Evolutionary conservation across 2,113 vertebrate species (phyloP), one percentile per base, ranked within the genome.

Genomic region (Microcebus murinus): DNA sequence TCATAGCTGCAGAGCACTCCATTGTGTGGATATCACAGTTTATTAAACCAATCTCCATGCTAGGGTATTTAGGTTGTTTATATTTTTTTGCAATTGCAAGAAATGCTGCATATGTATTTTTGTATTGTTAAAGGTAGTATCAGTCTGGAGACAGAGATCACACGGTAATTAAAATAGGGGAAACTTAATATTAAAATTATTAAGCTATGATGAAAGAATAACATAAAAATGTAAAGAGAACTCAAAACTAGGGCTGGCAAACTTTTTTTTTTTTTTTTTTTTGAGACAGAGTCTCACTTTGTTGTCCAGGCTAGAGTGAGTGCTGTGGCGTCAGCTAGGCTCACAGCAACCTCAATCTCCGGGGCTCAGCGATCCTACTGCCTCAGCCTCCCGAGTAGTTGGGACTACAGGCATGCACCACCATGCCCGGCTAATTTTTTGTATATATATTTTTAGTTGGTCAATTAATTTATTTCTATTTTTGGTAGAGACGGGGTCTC

Each of bases 91-190:
- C 34, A 81, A 39, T 68, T 90, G 77, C 50, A 91, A 85, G 68
- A 39, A 83, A 63, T 59, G 8, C 48, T 89, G 27, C 6, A 6
- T 77, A 61, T 23, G 39, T 63, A 81, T 82, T 93, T 96, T 61
- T 96, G 45, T 87, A 94, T 76, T 79, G 36, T 34, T 61, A 82
- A 31, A 87, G 29, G 70, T 50, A 36, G 13, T n/a, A 42, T 82
- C 10, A 34, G 39, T 45, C 59, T 68, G 31, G 39, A 70, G 34
- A 84, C 27, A 92, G 70, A 96, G 92, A 86, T 25, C 11, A 59
- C 63, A 79, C 8, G 13, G 15, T 80, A 85, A 95, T 77, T 96
- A 89, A 94, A 84, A 94, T 48, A 84, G 70, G 81, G 61, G 31
- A 93, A 81, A 20, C 39, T 87, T 84, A 73, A 45, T 50, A 71